phyloP scores from a whole-genome alignment of 2,113 vertebrate genomes.

The Caloenas nicobarica region DNA sequence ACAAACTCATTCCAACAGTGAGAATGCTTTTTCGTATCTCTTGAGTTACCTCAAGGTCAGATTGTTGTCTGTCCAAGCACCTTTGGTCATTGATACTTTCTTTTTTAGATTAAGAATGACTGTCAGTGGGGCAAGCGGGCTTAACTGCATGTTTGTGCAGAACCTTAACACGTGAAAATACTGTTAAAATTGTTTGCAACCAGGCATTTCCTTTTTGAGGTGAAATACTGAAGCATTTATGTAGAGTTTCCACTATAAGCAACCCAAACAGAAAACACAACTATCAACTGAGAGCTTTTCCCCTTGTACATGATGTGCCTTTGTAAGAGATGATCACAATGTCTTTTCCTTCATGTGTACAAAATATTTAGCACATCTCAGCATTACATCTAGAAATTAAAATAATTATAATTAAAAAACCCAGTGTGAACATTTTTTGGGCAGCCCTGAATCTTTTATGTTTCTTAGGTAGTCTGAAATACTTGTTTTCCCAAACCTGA shows the following conservation, averaged over 20 bases:
- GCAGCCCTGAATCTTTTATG: neutral
- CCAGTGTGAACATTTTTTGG: neutral
- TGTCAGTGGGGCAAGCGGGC: neutral
- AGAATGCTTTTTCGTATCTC: neutral
- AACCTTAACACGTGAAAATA: neutral
- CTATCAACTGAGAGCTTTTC: neutral
- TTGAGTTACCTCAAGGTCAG: neutral
- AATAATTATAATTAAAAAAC: neutral
- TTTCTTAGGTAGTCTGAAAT: neutral
- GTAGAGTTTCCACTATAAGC: neutral
- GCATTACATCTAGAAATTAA: neutral
- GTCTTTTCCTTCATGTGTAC: neutral
- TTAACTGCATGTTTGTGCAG: neutral
- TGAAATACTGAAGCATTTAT: neutral
- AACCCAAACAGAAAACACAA: neutral
- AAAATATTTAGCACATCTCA: neutral
- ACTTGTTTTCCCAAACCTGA: neutral
- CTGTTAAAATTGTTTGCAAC: neutral
- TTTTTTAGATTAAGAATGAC: neutral
- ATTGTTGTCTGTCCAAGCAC: neutral
- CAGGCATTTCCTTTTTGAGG: rapidly evolving
- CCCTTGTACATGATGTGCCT: too few relatives aligned
- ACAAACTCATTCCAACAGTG: neutral
- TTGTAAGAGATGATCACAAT: neutral
- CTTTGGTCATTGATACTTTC: neutral